Evolutionary conservation across 2,797 vertebrate genomes (phyloP).

Genomic region (Brachyalestes nurse): DNA sequence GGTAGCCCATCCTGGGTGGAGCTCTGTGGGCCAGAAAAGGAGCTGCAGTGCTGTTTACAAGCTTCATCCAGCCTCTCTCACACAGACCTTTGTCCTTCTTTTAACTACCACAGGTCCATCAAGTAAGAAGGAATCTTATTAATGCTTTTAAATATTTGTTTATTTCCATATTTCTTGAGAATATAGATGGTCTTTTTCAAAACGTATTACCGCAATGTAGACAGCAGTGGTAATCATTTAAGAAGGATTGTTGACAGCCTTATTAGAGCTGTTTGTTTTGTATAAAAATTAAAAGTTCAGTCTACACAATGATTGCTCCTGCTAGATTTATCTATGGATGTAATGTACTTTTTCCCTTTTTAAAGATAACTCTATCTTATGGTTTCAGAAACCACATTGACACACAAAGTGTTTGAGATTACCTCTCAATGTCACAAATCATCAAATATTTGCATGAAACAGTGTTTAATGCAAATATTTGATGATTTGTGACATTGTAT

Average conservation of each 20-base stretch:
- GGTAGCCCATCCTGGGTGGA: conserved; percentile 72
- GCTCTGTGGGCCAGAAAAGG: conserved; percentile 36
- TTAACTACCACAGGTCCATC: not conserved
- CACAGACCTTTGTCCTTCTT: not conserved
- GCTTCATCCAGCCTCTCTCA: not conserved
- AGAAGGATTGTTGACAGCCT: not conserved
- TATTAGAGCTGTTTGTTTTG: not conserved
- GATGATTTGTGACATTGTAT: too few relatives aligned
- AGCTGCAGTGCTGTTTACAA: not conserved
- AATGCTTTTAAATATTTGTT: not conserved
- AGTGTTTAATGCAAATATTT: too few relatives aligned
- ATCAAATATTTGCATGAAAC: too few relatives aligned
- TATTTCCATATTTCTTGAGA: not conserved
- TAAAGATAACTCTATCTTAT: not conserved
- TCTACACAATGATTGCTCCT: not conserved
- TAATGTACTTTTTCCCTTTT: not conserved
- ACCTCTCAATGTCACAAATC: too few relatives aligned
- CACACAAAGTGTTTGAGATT: not conserved
- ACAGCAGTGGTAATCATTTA: not conserved
- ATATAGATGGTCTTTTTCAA: not conserved
- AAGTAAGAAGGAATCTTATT: not conserved
- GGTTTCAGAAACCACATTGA: not conserved
- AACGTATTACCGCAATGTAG: not conserved
- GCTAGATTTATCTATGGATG: not conserved
- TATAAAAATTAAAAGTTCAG: not conserved